Base-by-base conservation (phyloP, 2,113 vertebrate species). In the Gnathonemus echidnorhynchus region DNA sequence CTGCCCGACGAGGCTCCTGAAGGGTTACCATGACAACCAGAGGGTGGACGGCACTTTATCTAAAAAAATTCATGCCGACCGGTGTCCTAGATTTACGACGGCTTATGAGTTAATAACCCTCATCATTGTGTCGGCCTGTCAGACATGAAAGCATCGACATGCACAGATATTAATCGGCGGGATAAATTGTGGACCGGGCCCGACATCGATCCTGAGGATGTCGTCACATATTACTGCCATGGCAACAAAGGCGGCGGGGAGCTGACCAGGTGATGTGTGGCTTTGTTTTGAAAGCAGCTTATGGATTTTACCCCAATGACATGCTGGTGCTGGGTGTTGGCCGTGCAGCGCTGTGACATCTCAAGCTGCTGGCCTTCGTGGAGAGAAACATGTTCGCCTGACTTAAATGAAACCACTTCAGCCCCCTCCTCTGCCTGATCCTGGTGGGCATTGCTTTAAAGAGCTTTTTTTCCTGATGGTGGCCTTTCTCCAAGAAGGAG, bases 1-100 rank as follows among this genome's bases (percentile, higher is more conserved):
- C 97, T 98, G 92, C 98, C 98, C 0, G 98, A 98, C 3, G 98
- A 98, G 90, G 97, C 97, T 89, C 98, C 98, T 99, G 91, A 24
- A 91, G 1, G 91, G 92, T 58, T 85, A 87, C 42, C 1, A 15
- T 83, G 90, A 91, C 27, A 90, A 93, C 83, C 89, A 91, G 46
- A 90, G 90, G 45, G 48, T 35, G 49, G 50, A 87, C 27, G 1
- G 53, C 49, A 50, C 48, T 35, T 87, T n/a, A 87, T 52, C 13
- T 53, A 53, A 35, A 35, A 52, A 87, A 56, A 53, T 31, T 49
- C 49, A 53, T 56, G 46, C 24, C 17, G 24, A 87, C 50, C 50
- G 2, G 11, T 31, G 10, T 27, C 4, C 24, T 49, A 86, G 42
- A 42, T 88, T 50, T 62, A 88, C 8, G 8, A 58, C 17, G 17